phyloP scores from a whole-genome alignment of 2,888 invertebrate species.

The Lithosia quadra region DNA sequence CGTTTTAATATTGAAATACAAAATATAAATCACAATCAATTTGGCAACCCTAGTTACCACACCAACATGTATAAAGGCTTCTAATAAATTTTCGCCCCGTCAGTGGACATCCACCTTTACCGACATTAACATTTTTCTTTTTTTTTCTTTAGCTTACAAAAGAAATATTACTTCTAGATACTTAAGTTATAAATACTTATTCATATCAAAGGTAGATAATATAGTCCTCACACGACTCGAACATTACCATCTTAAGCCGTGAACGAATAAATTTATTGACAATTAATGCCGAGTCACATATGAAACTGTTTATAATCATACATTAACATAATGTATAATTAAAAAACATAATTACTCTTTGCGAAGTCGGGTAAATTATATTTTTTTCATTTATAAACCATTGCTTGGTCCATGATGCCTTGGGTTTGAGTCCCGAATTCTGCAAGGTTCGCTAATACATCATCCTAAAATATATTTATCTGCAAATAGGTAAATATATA shows the following conservation, averaged over 20 bases:
- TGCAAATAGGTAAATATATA: no score
- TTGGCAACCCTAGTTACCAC: neutral
- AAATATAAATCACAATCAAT: no score
- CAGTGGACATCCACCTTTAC: neutral
- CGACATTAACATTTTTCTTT: neutral
- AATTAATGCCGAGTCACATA: conserved; percentile 52
- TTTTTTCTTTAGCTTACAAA: conserved; percentile 2
- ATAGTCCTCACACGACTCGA: conserved; percentile 27
- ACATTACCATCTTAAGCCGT: conserved; percentile 39
- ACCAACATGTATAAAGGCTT: neutral
- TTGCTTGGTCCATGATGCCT: no score
- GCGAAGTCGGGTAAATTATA: conserved; percentile 6
- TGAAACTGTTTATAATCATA: conserved; percentile 43
- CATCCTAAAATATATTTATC: no score
- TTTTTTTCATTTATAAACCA: neutral
- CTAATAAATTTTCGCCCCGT: neutral
- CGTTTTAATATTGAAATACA: no score
- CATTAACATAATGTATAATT: conserved; percentile 42
- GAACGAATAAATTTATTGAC: conserved; percentile 47
- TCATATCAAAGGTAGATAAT: conserved; percentile 38
- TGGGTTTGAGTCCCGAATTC: no score
- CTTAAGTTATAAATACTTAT: conserved; percentile 17
- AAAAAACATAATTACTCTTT: conserved; percentile 21
- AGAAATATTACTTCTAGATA: conserved; percentile 14
- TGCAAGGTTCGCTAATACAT: no score